A percentile compares a stretch with the other conserved stretches of the same genome.
These are phyloP conservation scores for Torymus aiolomorphi DNA, from an alignment of 2,888 invertebrate genomes.

Conservation along the genomic window DNA sequence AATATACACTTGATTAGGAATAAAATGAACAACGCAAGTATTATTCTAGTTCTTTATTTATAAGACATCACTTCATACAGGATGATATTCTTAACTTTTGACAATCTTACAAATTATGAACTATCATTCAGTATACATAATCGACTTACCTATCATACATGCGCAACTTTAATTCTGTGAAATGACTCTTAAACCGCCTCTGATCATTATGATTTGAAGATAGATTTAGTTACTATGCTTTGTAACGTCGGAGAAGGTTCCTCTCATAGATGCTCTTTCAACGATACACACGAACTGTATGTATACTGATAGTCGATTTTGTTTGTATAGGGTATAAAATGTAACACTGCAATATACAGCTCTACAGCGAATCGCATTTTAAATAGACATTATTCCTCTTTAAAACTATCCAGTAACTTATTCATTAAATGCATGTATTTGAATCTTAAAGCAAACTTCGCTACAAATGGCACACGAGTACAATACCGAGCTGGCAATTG, in stretches of 20 bases:
- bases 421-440: slow-evolving; percentile 47
- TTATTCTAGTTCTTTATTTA: slow-evolving; percentile 52
- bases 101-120: slow-evolving; percentile 42
- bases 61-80: slow-evolving; percentile 52
- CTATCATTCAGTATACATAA: slow-evolving; percentile 45
- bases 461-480: slow-evolving; percentile 54
- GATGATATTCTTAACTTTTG: slow-evolving; percentile 43
- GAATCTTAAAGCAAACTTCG: slow-evolving; percentile 46
- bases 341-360: slow-evolving; percentile 53
- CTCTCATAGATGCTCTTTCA: slow-evolving; percentile 40
- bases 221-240: slow-evolving; percentile 41
- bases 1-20: background rate
- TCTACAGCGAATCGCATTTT: slow-evolving; percentile 39
- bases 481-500: slow-evolving; percentile 47
- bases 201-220: slow-evolving; percentile 40
- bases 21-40: background rate
- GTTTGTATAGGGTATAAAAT: slow-evolving; percentile 49
- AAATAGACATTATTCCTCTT: slow-evolving; percentile 42
- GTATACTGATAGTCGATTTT: slow-evolving; percentile 44
- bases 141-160: slow-evolving; percentile 33
- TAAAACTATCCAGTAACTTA: slow-evolving; percentile 45
- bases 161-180: slow-evolving; percentile 32
- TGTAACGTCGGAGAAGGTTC: slow-evolving; percentile 47
- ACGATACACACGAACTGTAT: slow-evolving; percentile 47
- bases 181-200: slow-evolving; percentile 41